Conservation (phyloP, 2,888 invertebrate species). For the Caenorhabditis becei region DNA sequence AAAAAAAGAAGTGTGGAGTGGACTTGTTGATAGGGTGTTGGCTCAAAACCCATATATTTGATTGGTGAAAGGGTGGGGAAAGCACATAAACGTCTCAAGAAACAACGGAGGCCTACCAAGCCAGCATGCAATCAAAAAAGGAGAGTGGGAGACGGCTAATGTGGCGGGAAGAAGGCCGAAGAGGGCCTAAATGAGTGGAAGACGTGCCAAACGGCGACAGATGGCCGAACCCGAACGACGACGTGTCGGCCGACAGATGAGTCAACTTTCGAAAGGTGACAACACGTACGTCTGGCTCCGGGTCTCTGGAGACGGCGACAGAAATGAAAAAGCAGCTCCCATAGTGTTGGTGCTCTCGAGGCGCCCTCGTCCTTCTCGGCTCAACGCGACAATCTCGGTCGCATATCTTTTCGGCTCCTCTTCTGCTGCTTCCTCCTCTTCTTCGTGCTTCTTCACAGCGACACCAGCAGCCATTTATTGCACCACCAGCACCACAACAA, state of each 20-base stretch:
- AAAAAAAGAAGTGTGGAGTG: conserved; percentile 15
- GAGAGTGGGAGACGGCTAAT: conserved; percentile 43
- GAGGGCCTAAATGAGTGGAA: conserved; percentile 43
- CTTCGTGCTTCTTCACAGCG: conserved; percentile 48
- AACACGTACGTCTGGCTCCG: conserved; percentile 10
- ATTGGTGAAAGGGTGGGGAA: conserved; percentile 27
- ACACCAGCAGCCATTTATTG: conserved; percentile 52
- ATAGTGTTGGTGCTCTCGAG: neutral
- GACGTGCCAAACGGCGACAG: conserved; percentile 59
- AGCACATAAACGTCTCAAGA: conserved; percentile 41
- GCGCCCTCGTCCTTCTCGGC: conserved; percentile 18
- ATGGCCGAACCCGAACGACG: conserved; percentile 27
- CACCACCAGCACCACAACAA: conserved; percentile 32
- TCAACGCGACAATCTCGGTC: conserved; percentile 59
- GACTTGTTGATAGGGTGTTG: conserved; percentile 35
- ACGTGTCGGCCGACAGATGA: conserved; percentile 3
- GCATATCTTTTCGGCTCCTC: conserved; percentile 53
- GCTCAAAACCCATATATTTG: neutral
- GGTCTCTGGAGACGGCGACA: conserved; percentile 34
- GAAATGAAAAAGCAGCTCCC: conserved; percentile 40
- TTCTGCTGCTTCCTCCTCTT: conserved; percentile 28
- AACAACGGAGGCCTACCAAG: neutral
- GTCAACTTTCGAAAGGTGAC: conserved; percentile 40
- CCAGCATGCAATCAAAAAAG: conserved; percentile 54
- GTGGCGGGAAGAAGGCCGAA: conserved; percentile 44